Evolutionary conservation across 2,797 vertebrate species (phyloP).

Genomic region (Pipistrellus pygmaeus): DNA sequence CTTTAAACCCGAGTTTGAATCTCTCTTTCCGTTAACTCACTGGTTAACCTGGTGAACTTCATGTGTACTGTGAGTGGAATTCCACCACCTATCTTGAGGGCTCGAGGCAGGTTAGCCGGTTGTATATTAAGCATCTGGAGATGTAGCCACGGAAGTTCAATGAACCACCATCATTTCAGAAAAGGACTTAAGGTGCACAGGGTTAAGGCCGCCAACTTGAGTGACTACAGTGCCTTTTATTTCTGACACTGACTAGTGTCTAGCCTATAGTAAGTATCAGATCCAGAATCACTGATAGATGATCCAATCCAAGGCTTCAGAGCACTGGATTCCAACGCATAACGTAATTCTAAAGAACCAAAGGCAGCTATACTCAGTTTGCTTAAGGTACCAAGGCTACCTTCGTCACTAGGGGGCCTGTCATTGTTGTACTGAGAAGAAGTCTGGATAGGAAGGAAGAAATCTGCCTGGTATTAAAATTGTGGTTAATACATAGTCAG

Average conservation of each 20-base stretch:
- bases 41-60: neutral
- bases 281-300: neutral
- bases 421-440: accelerated
- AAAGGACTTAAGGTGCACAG: neutral
- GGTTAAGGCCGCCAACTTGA: neutral
- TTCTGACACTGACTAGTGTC: neutral
- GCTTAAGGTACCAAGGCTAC: neutral
- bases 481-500: neutral
- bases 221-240: neutral
- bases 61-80: too few relatives aligned
- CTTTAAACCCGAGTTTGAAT: neutral
- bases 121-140: neutral
- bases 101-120: neutral
- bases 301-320: neutral
- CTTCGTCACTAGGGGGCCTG: neutral
- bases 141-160: neutral
- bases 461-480: neutral
- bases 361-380: neutral
- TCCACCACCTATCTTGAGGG: neutral
- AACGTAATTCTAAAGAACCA: neutral
- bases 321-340: accelerated
- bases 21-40: too few relatives aligned
- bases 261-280: neutral
- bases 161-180: accelerated
- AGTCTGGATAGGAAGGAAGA: neutral